Conservation (phyloP, 2,888 invertebrate species). For the Drosophila suboccidentalis region DNA sequence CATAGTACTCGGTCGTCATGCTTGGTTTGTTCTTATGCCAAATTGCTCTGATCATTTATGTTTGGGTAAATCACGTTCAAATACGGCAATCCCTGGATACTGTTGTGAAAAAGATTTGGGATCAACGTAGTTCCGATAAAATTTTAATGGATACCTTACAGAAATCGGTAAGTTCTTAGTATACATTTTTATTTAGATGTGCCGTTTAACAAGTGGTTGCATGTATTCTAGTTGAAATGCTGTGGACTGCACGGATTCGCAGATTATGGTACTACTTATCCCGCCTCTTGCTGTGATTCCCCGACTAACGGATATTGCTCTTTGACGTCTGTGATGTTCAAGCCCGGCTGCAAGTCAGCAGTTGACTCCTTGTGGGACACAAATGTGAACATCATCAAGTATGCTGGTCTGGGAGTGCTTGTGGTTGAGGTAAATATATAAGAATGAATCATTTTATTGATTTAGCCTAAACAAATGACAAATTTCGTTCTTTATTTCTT, state of each 20-base stretch:
- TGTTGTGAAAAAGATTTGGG: conserved; percentile 86
- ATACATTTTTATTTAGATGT: background rate
- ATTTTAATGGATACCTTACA: conserved; percentile 79
- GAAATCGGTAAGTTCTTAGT: conserved; percentile 66
- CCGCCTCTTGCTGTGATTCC: conserved; percentile 83
- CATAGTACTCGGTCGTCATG: conserved; percentile 91
- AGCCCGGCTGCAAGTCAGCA: conserved; percentile 73
- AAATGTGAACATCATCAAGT: conserved; percentile 87
- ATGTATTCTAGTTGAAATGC: conserved; percentile 73
- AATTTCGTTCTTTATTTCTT: conserved; percentile 23
- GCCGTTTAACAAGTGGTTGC: background rate
- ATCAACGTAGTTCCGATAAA: conserved; percentile 64
- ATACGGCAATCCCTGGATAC: conserved; percentile 86
- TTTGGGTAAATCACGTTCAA: conserved; percentile 89
- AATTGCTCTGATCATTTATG: conserved; percentile 89
- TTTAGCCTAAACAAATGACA: background rate
- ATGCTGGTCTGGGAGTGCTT: conserved; percentile 90
- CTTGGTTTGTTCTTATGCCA: conserved; percentile 90
- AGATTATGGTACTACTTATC: conserved; percentile 70
- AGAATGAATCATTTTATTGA: background rate
- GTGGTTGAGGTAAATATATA: conserved; percentile 88
- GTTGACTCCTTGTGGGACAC: conserved; percentile 85
- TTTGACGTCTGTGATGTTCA: conserved; percentile 47
- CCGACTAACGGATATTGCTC: conserved; percentile 65
- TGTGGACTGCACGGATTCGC: conserved; percentile 77